Conservation (phyloP, 2,888 invertebrate genomes). For the Podotricha telesiphe region DNA sequence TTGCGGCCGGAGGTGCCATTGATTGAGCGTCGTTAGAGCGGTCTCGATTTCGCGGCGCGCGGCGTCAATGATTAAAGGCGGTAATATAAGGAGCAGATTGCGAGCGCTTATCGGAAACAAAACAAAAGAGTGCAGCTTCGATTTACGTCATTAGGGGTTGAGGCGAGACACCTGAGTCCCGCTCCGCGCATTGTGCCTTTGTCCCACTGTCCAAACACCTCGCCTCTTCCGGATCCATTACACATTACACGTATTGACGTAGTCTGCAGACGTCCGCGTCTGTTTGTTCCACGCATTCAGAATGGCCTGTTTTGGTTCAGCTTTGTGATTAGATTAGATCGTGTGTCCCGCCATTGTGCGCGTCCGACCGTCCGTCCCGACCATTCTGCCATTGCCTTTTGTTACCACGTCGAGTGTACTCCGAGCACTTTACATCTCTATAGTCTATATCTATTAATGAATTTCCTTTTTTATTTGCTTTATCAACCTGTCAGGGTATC, state of each 20-base stretch:
- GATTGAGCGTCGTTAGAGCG: constrained; percentile 64
- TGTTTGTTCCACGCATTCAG: constrained; percentile 31
- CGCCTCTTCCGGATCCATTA: constrained; percentile 57
- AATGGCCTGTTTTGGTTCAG: constrained; percentile 49
- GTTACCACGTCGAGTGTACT: background rate
- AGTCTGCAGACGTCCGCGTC: constrained; percentile 1
- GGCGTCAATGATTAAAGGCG: constrained; percentile 73
- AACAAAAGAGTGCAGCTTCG: constrained; percentile 73
- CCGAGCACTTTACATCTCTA: background rate
- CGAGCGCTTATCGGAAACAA: constrained; percentile 62
- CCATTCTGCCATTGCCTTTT: constrained; percentile 28
- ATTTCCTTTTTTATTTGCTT: constrained; percentile 2
- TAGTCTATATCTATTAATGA: constrained; percentile 15
- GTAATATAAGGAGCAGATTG: constrained; percentile 73
- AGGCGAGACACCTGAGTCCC: constrained; percentile 57
- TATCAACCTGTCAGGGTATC: background rate
- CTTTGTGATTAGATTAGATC: constrained; percentile 53
- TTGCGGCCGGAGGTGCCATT: constrained; percentile 59
- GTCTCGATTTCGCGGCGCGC: constrained; percentile 41
- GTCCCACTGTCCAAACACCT: constrained; percentile 60
- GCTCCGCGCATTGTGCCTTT: constrained; percentile 50
- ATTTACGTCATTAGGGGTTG: constrained; percentile 74
- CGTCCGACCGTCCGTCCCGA: background rate
- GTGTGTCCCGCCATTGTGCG: constrained; percentile 40
- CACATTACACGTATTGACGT: background rate